Evolutionary conservation across 2,888 invertebrate species (phyloP).

Genomic region (Tillus elongatus): DNA sequence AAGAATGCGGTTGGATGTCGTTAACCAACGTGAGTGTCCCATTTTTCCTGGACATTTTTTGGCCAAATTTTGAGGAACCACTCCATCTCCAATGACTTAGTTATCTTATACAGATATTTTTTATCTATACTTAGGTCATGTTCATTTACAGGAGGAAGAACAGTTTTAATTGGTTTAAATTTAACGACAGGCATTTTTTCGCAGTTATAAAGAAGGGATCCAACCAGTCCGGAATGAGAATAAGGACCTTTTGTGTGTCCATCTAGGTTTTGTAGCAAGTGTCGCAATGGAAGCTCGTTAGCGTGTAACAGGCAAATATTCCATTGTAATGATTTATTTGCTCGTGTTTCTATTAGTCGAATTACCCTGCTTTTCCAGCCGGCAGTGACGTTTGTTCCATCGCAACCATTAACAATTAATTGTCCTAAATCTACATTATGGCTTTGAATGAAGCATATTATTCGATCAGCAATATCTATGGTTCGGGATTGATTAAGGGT

Average conservation of each 20-base stretch:
- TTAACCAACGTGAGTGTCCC: no score
- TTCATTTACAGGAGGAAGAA: not conserved
- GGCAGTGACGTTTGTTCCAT: slow-evolving; percentile 22
- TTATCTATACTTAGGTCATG: slow-evolving; percentile 4
- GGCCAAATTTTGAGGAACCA: slow-evolving; percentile 7
- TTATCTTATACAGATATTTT: slow-evolving; percentile 6
- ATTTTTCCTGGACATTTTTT: slow-evolving; percentile 9
- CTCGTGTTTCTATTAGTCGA: slow-evolving; percentile 16
- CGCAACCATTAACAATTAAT: slow-evolving; percentile 20
- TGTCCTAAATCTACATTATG: no score
- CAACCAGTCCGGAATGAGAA: slow-evolving; percentile 21
- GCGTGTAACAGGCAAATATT: slow-evolving; percentile 20
- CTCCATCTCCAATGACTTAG: slow-evolving; percentile 4
- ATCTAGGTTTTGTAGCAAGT: slow-evolving; percentile 22
- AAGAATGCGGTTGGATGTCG: no score
- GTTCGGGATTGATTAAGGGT: no score
- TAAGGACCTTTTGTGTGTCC: slow-evolving; percentile 22
- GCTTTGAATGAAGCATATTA: no score
- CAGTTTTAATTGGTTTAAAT: no score
- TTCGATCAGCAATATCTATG: no score
- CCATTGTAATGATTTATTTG: slow-evolving; percentile 23
- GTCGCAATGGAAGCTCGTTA: slow-evolving; percentile 22
- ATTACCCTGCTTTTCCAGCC: slow-evolving; percentile 21
- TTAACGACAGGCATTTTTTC: slow-evolving; percentile 5
- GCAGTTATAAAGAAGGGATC: slow-evolving; percentile 10